Percentiles rank a stretch among this genome's conserved stretches.
These are phyloP conservation scores for Scleropages formosus DNA, from an alignment of 2,797 vertebrate genomes.

Conservation along the genomic window DNA sequence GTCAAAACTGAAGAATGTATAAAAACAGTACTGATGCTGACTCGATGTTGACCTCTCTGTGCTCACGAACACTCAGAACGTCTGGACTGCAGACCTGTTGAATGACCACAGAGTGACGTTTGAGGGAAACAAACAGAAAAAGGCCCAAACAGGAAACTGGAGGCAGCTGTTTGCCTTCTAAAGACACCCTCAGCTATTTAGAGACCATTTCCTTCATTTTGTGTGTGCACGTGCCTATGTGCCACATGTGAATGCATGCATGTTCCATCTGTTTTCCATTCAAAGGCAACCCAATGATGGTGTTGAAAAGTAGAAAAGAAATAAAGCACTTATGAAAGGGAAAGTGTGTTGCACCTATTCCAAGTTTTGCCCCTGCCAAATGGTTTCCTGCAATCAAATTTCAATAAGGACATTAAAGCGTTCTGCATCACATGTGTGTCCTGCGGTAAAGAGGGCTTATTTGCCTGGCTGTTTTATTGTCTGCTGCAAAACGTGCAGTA, in stretches of 20 bases:
- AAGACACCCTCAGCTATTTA: constrained; percentile 22
- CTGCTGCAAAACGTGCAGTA: constrained; percentile 19
- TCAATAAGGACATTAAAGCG: constrained; percentile 3
- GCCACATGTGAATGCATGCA: too few relatives aligned
- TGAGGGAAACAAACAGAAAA: constrained; percentile 26
- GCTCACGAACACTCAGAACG: constrained; percentile 31
- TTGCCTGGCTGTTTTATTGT: constrained; percentile 15
- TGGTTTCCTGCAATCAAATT: constrained; percentile 1
- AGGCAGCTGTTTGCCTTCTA: constrained; percentile 13
- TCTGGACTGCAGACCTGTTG: constrained; percentile 39
- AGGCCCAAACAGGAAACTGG: too few relatives aligned
- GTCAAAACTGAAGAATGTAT: too few relatives aligned
- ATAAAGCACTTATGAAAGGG: constrained; percentile 15
- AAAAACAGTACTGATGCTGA: constrained; percentile 27
- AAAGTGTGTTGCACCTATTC: constrained; percentile 23
- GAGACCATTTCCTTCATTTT: not conserved
- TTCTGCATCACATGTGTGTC: constrained; percentile 16
- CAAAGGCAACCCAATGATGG: constrained; percentile 36
- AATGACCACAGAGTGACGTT: constrained; percentile 47
- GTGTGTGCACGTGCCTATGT: not conserved
- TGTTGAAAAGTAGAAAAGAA: not conserved
- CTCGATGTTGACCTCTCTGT: constrained; percentile 34
- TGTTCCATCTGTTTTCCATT: constrained; percentile 19
- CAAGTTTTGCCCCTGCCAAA: constrained; percentile 18
- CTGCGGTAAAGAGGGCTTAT: constrained; percentile 23